phyloP scores from a whole-genome alignment of 2,888 invertebrate species.

The Cantharis rustica region DNA sequence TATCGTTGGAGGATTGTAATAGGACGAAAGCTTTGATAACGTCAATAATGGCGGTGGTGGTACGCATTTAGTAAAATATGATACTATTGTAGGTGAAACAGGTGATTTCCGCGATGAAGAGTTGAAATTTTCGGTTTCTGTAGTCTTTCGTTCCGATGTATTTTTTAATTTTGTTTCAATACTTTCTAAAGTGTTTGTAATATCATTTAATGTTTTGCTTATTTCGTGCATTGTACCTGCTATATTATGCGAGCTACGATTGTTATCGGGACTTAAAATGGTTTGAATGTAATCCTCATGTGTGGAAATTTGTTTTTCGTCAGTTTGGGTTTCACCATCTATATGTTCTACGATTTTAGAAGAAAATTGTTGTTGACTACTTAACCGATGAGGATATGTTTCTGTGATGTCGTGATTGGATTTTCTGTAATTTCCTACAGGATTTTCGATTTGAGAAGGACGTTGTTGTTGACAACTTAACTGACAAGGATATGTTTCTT shows the following conservation, averaged over 20 bases:
- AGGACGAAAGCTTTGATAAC: background rate
- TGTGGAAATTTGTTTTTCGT: background rate
- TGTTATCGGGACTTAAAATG: background rate
- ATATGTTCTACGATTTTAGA: background rate
- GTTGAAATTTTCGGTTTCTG: background rate
- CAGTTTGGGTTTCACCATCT: background rate
- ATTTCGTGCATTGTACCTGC: background rate
- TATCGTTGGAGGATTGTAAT: background rate
- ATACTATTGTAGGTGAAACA: background rate
- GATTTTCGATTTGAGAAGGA: background rate
- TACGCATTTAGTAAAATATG: background rate
- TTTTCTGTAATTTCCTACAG: too few relatives aligned
- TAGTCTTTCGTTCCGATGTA: background rate
- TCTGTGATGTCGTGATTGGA: too few relatives aligned
- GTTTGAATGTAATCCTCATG: background rate
- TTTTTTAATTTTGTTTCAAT: background rate
- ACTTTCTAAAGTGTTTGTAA: background rate
- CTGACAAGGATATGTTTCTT: background rate
- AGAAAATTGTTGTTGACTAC: too few relatives aligned
- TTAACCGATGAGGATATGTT: too few relatives aligned
- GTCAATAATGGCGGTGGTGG: background rate
- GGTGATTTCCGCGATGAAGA: background rate
- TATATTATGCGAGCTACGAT: background rate
- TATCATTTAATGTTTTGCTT: background rate
- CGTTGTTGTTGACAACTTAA: background rate